Evolutionary conservation across 2,797 vertebrate species (phyloP), one percentile per base, ranked within the genome.

Genomic region (Calcarius lapponicus): DNA sequence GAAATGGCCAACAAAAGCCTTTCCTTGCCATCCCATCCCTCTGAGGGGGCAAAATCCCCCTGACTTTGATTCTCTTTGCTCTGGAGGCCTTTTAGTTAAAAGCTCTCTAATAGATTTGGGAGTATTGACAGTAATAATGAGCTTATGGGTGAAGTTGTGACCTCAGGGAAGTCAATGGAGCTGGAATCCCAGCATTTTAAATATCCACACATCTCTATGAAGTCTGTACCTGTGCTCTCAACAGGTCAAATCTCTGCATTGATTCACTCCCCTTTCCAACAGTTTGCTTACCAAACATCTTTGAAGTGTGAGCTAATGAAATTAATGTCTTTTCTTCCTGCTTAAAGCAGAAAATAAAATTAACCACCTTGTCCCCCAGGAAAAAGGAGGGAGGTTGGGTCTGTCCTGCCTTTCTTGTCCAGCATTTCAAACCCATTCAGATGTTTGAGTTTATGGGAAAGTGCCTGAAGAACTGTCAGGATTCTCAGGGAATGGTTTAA

Each of bases 21-120:
- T 84, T 36, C 73, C 66, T 58, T 32, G 29, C 36, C 79, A 69
- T 1, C 2, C 71, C 61, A 43, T 51, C 60, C 57, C 54, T 70
- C 70, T 67, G 17, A 53, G 48, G 64, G 80, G 56, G 45, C 67
- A 82, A 57, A 94, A 76, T 38, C 72, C 70, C 34, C 67, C 6
- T 80, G 95, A 80, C 96, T 96, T 97, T 82, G 81, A 91, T 66
- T 93, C 91, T 80, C 91, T 95, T 83, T 86, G 91, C 84, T 80
- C 89, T 54, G 65, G 72, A 96, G 87, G 89, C 85, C 91, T 92
- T 94, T 96, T 42, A 93, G 84, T 96, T 96, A 96, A 97, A 97
- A 95, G 95, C 96, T 93, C 91, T 90, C 25, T 94, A 96, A 96
- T 96, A 91, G 94, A 96, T 95, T 96, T 94, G 93, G 84, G 93